Evolutionary conservation across 2,888 invertebrate genomes (phyloP).

Genomic region (Diaperis boleti): DNA sequence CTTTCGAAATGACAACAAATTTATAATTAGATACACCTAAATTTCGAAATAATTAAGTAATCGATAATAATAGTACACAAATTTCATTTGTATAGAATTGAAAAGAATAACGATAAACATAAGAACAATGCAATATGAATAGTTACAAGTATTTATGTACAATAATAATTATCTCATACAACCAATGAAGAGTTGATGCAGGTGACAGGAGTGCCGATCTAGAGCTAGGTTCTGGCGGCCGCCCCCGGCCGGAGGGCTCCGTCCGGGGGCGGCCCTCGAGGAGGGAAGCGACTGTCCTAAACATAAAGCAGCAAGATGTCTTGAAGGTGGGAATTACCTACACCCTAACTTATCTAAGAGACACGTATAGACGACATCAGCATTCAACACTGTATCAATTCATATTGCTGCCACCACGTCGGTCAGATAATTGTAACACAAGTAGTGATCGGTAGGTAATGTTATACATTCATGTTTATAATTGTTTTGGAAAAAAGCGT

Average conservation of each 20-base stretch:
- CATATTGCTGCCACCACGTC: slow-evolving; percentile 65
- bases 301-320: slow-evolving; percentile 62
- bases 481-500: slow-evolving; percentile 58
- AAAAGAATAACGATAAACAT: slow-evolving; percentile 68
- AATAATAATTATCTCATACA: slow-evolving; percentile 66
- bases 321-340: slow-evolving; percentile 57
- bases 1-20: slow-evolving; percentile 22
- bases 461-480: slow-evolving; percentile 51
- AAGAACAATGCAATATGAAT: slow-evolving; percentile 69
- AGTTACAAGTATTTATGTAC: slow-evolving; percentile 70
- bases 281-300: slow-evolving; percentile 61
- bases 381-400: slow-evolving; percentile 64
- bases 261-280: slow-evolving; percentile 33
- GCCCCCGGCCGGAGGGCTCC: no score
- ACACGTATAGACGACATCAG: slow-evolving; percentile 53
- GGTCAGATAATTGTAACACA: slow-evolving; percentile 57
- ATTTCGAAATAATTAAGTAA: slow-evolving; percentile 51
- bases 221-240: slow-evolving; percentile 49
- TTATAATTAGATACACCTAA: slow-evolving; percentile 36
- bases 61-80: slow-evolving; percentile 70
- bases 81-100: slow-evolving; percentile 67
- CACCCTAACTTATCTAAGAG: slow-evolving; percentile 55
- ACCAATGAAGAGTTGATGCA: slow-evolving; percentile 64
- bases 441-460: slow-evolving; percentile 57
- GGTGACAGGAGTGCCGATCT: slow-evolving; percentile 64